phyloP scores from a whole-genome alignment of 2,888 invertebrate species.

The Boloria selene region DNA sequence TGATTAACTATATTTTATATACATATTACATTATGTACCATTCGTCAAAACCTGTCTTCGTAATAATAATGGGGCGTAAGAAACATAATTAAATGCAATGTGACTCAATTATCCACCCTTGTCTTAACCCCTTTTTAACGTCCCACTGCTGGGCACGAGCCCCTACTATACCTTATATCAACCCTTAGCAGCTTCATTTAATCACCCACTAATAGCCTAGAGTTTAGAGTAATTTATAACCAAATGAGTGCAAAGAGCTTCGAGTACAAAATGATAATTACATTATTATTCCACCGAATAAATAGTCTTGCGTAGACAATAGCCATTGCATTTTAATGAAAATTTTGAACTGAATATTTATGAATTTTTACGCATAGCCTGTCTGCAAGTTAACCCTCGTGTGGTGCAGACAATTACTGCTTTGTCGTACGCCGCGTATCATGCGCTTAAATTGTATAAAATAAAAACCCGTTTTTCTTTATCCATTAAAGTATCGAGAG shows the following conservation, averaged over 20 bases:
- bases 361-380: slow-evolving; percentile 38
- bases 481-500: not conserved
- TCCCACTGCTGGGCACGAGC: too few relatives aligned
- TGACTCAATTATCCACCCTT: too few relatives aligned
- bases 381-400: slow-evolving; percentile 30
- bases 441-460: not conserved
- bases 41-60: too few relatives aligned
- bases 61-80: too few relatives aligned
- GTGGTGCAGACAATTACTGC: slow-evolving; percentile 30
- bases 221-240: slow-evolving; percentile 28
- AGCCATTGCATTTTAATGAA: slow-evolving; percentile 36
- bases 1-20: too few relatives aligned
- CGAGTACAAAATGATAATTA: slow-evolving; percentile 30
- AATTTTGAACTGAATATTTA: slow-evolving; percentile 42
- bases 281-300: slow-evolving; percentile 30
- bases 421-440: slow-evolving; percentile 18
- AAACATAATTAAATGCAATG: too few relatives aligned
- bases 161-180: too few relatives aligned
- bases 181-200: slow-evolving; percentile 2
- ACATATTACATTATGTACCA: too few relatives aligned
- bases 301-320: slow-evolving; percentile 35
- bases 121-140: too few relatives aligned
- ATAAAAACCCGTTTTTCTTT: not conserved
- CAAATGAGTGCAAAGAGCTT: slow-evolving; percentile 27
- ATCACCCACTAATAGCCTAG: slow-evolving; percentile 8